phyloP scores from a whole-genome alignment of 1,140 invertebrate species.

The Zaprionus nigranus region DNA sequence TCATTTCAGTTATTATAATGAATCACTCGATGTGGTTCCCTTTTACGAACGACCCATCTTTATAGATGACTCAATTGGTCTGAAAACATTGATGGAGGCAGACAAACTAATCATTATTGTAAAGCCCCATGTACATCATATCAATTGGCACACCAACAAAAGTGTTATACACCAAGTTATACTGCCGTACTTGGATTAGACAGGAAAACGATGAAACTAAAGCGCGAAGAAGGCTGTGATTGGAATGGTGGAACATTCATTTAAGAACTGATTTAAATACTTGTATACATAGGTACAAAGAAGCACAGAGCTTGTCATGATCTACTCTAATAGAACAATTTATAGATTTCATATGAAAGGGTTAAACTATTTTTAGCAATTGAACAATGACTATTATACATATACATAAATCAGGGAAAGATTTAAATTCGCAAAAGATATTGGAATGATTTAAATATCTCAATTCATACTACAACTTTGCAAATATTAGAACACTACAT shows the following conservation, averaged over 20 bases:
- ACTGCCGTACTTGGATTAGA: slow-evolving; percentile 90
- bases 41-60: slow-evolving; percentile 90
- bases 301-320: slow-evolving; percentile 1
- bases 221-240: slow-evolving; percentile 61
- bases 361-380: background rate
- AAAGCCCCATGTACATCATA: slow-evolving; percentile 91
- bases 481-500: background rate
- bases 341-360: background rate
- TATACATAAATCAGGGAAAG: background rate
- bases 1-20: slow-evolving; percentile 93
- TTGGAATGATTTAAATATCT: background rate
- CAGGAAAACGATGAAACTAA: background rate
- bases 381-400: background rate
- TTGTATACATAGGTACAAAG: background rate
- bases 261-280: slow-evolving; percentile 27
- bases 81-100: slow-evolving; percentile 89
- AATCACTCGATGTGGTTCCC: slow-evolving; percentile 90
- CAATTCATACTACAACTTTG: background rate
- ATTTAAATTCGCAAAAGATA: background rate
- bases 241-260: slow-evolving; percentile 26
- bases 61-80: slow-evolving; percentile 90
- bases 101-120: slow-evolving; percentile 88
- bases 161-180: slow-evolving; percentile 91
- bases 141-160: slow-evolving; percentile 92
- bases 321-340: background rate